Percentiles rank a stretch among this genome's conserved stretches.
Conservation (phyloP, 2,797 vertebrate species). For the Onychomys torridus region DNA sequence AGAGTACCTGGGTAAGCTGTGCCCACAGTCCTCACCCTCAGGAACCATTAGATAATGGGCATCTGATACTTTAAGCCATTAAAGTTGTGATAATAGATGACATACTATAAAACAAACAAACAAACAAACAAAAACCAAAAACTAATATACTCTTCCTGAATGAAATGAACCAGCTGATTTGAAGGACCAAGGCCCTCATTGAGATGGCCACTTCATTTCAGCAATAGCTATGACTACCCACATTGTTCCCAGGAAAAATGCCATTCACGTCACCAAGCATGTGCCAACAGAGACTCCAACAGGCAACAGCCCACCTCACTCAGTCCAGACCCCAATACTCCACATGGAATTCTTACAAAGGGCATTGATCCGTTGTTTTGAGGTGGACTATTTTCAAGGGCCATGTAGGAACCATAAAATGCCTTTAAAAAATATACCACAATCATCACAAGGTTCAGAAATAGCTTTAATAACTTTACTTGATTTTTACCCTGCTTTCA, state of each 20-base stretch:
- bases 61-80: neutral
- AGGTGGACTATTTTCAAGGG: neutral
- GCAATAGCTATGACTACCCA: neutral
- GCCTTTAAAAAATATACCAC: neutral
- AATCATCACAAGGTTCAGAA: constrained; percentile 19
- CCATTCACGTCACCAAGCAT: neutral
- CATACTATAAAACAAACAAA: no score
- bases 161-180: neutral
- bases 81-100: neutral
- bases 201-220: neutral
- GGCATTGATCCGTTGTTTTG: neutral
- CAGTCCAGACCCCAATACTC: neutral
- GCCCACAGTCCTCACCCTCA: neutral
- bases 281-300: neutral
- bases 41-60: neutral
- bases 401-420: neutral
- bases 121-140: no score
- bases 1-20: neutral
- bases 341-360: neutral
- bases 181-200: neutral
- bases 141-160: neutral
- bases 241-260: neutral
- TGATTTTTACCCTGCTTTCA: neutral
- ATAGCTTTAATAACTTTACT: neutral
- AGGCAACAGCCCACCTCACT: neutral